Percentiles rank a stretch among this genome's conserved stretches.
phyloP scores from a whole-genome alignment of 1,140 invertebrate genomes.

The Eufriesea mexicana region DNA sequence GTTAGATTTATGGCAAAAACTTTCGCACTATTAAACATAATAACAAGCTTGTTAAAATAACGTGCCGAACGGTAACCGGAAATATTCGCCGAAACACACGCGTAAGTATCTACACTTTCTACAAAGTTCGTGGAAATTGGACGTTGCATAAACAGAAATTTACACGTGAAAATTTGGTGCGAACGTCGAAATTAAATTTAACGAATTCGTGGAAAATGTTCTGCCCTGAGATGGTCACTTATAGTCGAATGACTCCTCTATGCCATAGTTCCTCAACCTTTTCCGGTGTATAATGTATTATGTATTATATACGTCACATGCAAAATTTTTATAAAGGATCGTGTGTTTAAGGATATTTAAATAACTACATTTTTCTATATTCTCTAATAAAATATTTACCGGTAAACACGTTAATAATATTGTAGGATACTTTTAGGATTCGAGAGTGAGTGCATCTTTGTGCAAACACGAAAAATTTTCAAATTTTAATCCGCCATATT shows the following conservation, averaged over 20 bases:
- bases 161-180: not conserved
- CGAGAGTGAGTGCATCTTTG: too few relatives aligned
- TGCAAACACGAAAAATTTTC: too few relatives aligned
- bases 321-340: too few relatives aligned
- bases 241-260: not conserved
- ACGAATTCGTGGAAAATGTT: not conserved
- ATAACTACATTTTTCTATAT: too few relatives aligned
- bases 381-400: too few relatives aligned
- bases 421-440: too few relatives aligned
- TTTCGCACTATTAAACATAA: conserved; percentile 15
- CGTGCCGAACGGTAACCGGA: not conserved
- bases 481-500: too few relatives aligned
- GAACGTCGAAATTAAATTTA: not conserved
- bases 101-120: not conserved
- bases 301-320: too few relatives aligned
- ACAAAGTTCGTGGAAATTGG: not conserved
- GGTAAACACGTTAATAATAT: too few relatives aligned
- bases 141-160: not conserved
- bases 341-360: too few relatives aligned
- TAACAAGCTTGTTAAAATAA: conserved; percentile 13
- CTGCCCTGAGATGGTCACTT: too few relatives aligned
- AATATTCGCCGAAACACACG: not conserved
- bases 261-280: not conserved
- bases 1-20: conserved; percentile 12
- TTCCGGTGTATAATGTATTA: too few relatives aligned